Percentiles rank a stretch among this genome's conserved stretches.
These are phyloP conservation scores for Tor tambroides DNA, from an alignment of 2,113 vertebrate species.

Conservation along the genomic window DNA sequence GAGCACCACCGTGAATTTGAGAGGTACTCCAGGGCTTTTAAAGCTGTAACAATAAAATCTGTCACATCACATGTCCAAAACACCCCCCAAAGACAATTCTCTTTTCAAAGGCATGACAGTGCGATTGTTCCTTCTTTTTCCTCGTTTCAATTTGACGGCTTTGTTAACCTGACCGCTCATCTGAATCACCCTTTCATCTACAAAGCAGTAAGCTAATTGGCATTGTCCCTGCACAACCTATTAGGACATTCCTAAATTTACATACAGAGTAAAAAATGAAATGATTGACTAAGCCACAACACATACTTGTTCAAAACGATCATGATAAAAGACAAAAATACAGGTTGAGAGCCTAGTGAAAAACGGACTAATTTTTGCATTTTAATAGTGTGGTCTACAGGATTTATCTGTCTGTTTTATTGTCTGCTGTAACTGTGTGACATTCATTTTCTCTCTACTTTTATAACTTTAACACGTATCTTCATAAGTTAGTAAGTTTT, in stretches of 20 bases:
- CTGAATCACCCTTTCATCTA: slow-evolving; percentile 31
- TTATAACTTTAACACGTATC: background rate
- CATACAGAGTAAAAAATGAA: slow-evolving; percentile 22
- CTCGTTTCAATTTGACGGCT: slow-evolving; percentile 30
- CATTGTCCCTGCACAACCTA: slow-evolving; percentile 34
- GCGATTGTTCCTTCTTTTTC: background rate
- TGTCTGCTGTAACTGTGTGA: background rate
- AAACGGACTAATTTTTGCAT: background rate
- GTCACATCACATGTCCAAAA: slow-evolving; percentile 20
- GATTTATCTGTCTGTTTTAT: background rate
- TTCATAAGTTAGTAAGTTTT: background rate
- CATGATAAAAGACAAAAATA: slow-evolving; percentile 9
- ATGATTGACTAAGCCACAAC: slow-evolving; percentile 2
- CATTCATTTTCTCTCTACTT: background rate
- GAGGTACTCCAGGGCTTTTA: slow-evolving; percentile 28
- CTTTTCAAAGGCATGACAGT: slow-evolving; percentile 32
- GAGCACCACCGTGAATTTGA: background rate
- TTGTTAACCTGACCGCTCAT: slow-evolving; percentile 36
- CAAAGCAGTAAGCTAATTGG: slow-evolving; percentile 44
- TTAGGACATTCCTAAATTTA: slow-evolving; percentile 17
- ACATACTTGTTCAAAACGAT: background rate
- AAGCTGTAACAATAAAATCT: background rate
- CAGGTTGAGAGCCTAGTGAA: background rate
- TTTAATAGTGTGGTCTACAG: background rate
- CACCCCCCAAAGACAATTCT: background rate